Evolutionary conservation across 2,797 vertebrate genomes (phyloP).

Genomic region (Phrynocephalus forsythii): DNA sequence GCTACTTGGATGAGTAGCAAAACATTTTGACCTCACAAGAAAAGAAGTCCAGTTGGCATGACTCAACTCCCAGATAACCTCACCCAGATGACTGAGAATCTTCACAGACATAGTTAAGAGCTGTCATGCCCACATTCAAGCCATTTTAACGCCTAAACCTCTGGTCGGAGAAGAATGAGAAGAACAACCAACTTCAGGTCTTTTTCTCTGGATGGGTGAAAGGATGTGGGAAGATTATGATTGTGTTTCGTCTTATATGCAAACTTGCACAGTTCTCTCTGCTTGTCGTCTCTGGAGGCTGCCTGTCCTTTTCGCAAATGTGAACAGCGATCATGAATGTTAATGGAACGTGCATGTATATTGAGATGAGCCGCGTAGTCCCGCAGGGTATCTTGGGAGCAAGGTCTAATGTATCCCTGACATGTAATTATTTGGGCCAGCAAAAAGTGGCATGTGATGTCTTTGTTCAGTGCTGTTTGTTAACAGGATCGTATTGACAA

Average conservation of each 20-base stretch:
- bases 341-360: slow-evolving; percentile 57
- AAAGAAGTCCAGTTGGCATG: too few relatives aligned
- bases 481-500: slow-evolving; percentile 54
- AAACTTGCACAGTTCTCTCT: neutral
- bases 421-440: slow-evolving; percentile 68
- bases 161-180: too few relatives aligned
- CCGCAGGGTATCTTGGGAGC: slow-evolving; percentile 53
- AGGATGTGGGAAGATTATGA: neutral
- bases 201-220: neutral
- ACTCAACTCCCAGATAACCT: too few relatives aligned
- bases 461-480: slow-evolving; percentile 66
- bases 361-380: slow-evolving; percentile 34
- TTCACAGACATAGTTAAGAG: too few relatives aligned
- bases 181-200: too few relatives aligned
- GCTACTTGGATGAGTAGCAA: too few relatives aligned
- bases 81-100: too few relatives aligned
- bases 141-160: too few relatives aligned
- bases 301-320: slow-evolving; percentile 52
- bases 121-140: too few relatives aligned
- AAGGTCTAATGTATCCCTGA: slow-evolving; percentile 63
- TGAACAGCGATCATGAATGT: slow-evolving; percentile 64
- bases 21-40: too few relatives aligned
- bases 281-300: slow-evolving; percentile 47
- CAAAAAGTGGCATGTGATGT: slow-evolving; percentile 49
- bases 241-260: slow-evolving; percentile 12